Evolutionary conservation across 2,797 vertebrate genomes (phyloP).

Genomic region (Cossypha dichroa): DNA sequence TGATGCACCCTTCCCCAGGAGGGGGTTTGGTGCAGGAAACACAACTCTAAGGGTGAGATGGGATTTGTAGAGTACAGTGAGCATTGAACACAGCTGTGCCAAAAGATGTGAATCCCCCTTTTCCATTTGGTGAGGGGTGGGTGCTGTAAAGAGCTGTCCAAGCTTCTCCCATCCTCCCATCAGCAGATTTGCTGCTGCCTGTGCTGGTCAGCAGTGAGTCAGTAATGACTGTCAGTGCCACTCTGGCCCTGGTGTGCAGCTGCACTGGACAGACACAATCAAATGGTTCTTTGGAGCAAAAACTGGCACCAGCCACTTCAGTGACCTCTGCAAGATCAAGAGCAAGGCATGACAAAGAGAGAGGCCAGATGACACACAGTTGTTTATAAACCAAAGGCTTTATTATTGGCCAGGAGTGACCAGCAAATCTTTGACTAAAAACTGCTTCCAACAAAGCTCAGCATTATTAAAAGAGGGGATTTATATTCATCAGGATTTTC

Average conservation of each 20-base stretch:
- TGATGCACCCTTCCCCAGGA: rapidly evolving
- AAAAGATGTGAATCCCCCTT: not conserved
- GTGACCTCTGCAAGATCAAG: not conserved
- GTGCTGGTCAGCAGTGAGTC: not conserved
- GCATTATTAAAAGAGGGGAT: not conserved
- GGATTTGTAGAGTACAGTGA: not conserved
- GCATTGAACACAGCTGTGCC: not conserved
- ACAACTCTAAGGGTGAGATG: rapidly evolving
- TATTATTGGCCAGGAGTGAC: rapidly evolving
- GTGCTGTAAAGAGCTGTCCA: not conserved
- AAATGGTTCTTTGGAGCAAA: not conserved
- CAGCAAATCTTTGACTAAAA: not conserved
- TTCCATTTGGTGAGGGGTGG: not conserved
- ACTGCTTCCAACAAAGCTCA: not conserved
- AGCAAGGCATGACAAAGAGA: not conserved
- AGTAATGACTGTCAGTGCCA: not conserved
- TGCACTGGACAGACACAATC: not conserved
- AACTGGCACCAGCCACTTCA: not conserved
- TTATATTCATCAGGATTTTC: not conserved
- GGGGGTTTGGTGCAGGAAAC: not conserved
- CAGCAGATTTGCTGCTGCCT: not conserved
- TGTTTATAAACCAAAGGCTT: not conserved
- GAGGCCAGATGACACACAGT: not conserved
- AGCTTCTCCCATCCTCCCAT: not conserved
- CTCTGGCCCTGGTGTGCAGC: not conserved